Evolutionary conservation across 2,888 invertebrate genomes (phyloP), one percentile per base, ranked within the genome.

Genomic region (Troglohyphantes excavatus): DNA sequence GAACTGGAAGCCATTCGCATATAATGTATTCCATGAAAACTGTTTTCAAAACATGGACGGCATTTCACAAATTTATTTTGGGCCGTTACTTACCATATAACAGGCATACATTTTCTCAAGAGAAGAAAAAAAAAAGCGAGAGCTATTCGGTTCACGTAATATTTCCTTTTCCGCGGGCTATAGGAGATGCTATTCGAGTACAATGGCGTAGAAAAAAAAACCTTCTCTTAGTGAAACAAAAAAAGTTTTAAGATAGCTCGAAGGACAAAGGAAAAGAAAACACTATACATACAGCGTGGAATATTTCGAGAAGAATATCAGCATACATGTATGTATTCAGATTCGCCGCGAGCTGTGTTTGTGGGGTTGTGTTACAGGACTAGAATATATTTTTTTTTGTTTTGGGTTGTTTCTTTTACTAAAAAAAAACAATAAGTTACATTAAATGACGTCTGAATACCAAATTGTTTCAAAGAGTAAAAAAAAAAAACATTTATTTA

Each of bases 121-220:
- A 33, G 5, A 53, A 13, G n/a, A 53, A 53, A 53, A 63, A 26
- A 61, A 53, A 43, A 43, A 43, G 21, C 39, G 23, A 65, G 21
- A 61, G 53, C 61, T 63, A 78, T 65, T 78, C 63, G 13, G 26
- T 65, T 63, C 78, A 65, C 78, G 78, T 65, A 78, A 78, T 78
- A 78, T 78, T 78, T 78, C 65, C 78, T 26, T 21, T 78, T 33
- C 78, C 78, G 21, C 65, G 19, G 78, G 78, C 78, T 78, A 78
- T 61, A 63, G 11, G 65, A 46, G 63, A 39, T 63, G 23, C 19
- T 26, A 65, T 65, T 23, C n/a, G 65, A 65, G 78, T 17, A 39
- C 17, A 78, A 63, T 23, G 43, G 23, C 63, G 11, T 29, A 65
- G 17, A 78, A 68, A 68, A 19, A 68, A 68, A n/a, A 17, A 68